phyloP scores from a whole-genome alignment of 1,140 invertebrate species.

The Drosophila serrata region DNA sequence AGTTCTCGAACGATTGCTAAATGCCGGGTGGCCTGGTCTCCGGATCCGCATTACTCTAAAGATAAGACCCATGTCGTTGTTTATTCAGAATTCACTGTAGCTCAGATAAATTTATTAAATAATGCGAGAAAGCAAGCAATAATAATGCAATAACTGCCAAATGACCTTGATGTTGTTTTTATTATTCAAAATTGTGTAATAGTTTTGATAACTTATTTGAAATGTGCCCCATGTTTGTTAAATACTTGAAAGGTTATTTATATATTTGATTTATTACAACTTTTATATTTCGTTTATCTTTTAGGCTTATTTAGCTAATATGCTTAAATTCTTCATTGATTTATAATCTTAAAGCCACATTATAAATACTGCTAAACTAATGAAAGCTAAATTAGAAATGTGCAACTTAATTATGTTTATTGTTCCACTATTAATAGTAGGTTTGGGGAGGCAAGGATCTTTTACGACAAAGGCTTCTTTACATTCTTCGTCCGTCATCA shows the following conservation, averaged over 20 bases:
- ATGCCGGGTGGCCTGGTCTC: background rate
- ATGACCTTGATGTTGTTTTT: background rate
- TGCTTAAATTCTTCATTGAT: too few relatives aligned
- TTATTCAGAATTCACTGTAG: background rate
- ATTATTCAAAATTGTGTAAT: background rate
- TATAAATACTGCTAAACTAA: background rate
- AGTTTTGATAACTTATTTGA: background rate
- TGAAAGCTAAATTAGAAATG: background rate
- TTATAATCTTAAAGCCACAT: too few relatives aligned
- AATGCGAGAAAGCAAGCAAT: background rate
- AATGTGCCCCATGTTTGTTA: background rate
- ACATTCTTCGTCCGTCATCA: conserved; percentile 61
- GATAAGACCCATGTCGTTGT: conserved; percentile 4
- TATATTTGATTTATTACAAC: background rate
- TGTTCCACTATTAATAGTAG: background rate
- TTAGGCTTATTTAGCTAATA: too few relatives aligned
- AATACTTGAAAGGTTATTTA: too few relatives aligned
- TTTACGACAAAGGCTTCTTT: conserved; percentile 1
- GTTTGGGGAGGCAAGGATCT: background rate
- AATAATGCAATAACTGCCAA: background rate
- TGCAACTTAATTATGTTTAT: background rate
- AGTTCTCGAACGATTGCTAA: background rate
- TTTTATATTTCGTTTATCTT: too few relatives aligned
- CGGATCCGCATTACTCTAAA: background rate
- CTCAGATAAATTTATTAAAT: conserved; percentile 6